Base-by-base conservation (phyloP, 2,888 invertebrate genomes). In the Apoda limacodes region DNA sequence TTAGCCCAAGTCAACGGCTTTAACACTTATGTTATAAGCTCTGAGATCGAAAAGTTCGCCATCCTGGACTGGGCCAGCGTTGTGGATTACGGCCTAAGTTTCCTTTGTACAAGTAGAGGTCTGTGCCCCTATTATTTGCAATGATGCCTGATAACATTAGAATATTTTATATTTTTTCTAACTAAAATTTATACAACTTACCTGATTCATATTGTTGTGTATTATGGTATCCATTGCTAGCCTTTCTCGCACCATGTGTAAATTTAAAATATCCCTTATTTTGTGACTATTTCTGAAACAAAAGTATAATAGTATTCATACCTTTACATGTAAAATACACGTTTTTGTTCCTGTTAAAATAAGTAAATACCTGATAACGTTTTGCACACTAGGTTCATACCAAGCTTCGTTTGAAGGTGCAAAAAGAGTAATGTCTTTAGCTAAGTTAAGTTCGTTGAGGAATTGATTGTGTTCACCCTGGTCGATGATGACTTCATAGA, bases 401-500 rank as follows among this genome's bases (percentile, higher is more conserved):
- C 93, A 90, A 9, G 95, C 95, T 39, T 89, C 89, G 59, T 95
- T 95, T 52, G 92, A 92, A 1, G 95, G 95, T 2, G 93, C 94
- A 61, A 95, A 92, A 34, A 95, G 82, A 3, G 95, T 95, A 13
- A 93, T 83, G 46, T 91, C 89, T 34, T 86, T 85, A 40, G 87
- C 84, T 35, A 83, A 71, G 33, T 84, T 88, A 17, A 93, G 85
- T 42, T 86, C 87, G 38, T 84, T 84, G 59, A 91, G 82, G 55
- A 92, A 91, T 52, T 67, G 74, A 42, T 78, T 80, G 43, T 89
- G 88, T 33, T 87, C 85, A 4, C 90, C 92, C 34, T 86, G 83
- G 52, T 92, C 89, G 70, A 88, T 84, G 39, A 95, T 90, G 30
- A 89, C 88, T 59, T 90, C 87, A 63, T 90, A 90, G 68, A 95